Evolutionary conservation across 2,888 invertebrate species (phyloP).

Genomic region (Zygothrica quintamaculata): DNA sequence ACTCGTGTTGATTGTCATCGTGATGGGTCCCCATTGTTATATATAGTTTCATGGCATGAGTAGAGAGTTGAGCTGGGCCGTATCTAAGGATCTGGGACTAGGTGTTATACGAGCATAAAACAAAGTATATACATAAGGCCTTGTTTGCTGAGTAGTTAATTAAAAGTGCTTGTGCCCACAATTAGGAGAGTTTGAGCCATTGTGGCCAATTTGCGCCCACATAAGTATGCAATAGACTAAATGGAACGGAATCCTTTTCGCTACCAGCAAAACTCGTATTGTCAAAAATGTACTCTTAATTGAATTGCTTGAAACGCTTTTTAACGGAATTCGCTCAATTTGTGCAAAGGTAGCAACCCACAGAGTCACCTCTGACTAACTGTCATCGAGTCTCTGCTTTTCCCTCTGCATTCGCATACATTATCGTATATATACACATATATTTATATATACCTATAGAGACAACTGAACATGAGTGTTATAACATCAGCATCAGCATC

Average conservation of each 20-base stretch:
- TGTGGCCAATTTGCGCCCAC: conserved; percentile 26
- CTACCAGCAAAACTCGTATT: conserved; percentile 12
- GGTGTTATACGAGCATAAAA: conserved; percentile 38
- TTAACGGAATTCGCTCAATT: conserved; percentile 61
- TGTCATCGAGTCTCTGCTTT: background rate
- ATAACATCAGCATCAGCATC: conserved; percentile 24
- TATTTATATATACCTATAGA: conserved; percentile 4
- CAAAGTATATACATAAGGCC: conserved; percentile 8
- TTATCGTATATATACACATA: background rate
- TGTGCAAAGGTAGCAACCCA: conserved; percentile 19
- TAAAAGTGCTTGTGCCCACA: conserved; percentile 51
- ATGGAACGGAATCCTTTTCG: conserved; percentile 6
- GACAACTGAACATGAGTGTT: conserved; percentile 22
- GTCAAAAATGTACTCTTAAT: conserved; percentile 61
- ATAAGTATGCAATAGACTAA: conserved; percentile 42
- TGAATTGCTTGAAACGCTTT: conserved; percentile 66
- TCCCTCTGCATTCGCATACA: background rate
- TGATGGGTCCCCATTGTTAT: conserved; percentile 35
- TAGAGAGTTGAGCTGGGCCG: background rate
- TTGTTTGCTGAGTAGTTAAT: conserved; percentile 57
- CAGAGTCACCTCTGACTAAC: conserved; percentile 4
- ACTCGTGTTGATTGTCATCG: conserved; percentile 62
- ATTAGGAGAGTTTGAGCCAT: conserved; percentile 43
- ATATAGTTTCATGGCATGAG: conserved; percentile 15
- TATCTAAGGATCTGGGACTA: conserved; percentile 46